phyloP scores from a whole-genome alignment of 2,888 invertebrate genomes.

The Spisula subtruncata region DNA sequence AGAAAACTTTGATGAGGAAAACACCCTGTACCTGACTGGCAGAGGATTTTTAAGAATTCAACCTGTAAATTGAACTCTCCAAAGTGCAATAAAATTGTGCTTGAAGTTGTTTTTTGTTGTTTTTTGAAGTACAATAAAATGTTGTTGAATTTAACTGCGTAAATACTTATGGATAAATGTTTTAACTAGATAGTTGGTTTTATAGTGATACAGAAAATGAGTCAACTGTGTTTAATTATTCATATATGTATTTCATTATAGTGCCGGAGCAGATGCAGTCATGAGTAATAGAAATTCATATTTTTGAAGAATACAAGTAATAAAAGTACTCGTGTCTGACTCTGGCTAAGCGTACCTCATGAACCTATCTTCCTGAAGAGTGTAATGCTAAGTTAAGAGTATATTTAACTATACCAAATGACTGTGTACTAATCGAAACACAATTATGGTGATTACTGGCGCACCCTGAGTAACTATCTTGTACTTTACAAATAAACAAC shows the following conservation, averaged over 20 bases:
- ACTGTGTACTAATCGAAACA: too few species aligned
- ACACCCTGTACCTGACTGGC: neutral
- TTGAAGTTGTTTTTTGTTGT: too few species aligned
- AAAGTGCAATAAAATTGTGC: neutral
- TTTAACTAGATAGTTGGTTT: neutral
- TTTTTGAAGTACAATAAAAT: too few species aligned
- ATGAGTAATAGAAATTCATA: neutral
- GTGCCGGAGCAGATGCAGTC: too few species aligned
- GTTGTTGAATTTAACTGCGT: too few species aligned
- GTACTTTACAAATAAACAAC: too few species aligned
- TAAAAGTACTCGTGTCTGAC: constrained; percentile 10
- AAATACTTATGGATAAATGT: neutral
- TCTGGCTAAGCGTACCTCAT: neutral
- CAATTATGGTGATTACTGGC: too few species aligned
- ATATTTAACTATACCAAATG: neutral
- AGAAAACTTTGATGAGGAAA: neutral
- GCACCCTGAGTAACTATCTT: too few species aligned
- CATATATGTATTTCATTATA: neutral
- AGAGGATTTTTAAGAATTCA: neutral
- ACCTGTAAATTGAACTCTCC: neutral
- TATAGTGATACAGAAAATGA: neutral
- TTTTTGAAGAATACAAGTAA: neutral
- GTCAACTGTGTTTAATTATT: neutral
- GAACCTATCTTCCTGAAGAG: neutral
- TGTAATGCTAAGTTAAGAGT: too few species aligned